phyloP scores from a whole-genome alignment of 1,140 invertebrate species.

The Scaptomyza montana region DNA sequence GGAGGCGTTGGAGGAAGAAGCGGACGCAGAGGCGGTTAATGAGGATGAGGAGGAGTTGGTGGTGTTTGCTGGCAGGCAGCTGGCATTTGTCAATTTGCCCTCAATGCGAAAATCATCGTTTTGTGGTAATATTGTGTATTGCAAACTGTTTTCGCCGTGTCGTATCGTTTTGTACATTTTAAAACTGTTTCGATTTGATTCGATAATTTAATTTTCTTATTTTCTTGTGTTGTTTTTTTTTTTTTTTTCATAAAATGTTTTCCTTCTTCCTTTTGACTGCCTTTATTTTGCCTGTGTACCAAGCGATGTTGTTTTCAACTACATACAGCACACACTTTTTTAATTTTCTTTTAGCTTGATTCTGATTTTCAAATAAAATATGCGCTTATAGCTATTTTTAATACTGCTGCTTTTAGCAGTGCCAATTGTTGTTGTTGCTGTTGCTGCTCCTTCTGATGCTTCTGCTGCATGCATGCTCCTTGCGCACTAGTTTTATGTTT shows the following conservation, averaged over 20 bases:
- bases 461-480: slow-evolving; percentile 63
- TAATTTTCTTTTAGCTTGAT: neutral
- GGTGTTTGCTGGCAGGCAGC: slow-evolving; percentile 25
- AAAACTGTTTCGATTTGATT: neutral
- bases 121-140: slow-evolving; percentile 89
- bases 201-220: too few species aligned
- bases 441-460: slow-evolving; percentile 25
- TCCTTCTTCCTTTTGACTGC: slow-evolving; percentile 6
- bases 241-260: neutral
- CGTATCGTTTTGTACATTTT: slow-evolving; percentile 90
- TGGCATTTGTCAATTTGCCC: slow-evolving; percentile 84
- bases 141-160: slow-evolving; percentile 89
- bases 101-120: slow-evolving; percentile 87
- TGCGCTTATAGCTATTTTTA: neutral
- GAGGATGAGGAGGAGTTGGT: slow-evolving; percentile 23
- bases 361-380: neutral
- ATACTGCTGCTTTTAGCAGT: neutral
- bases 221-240: neutral
- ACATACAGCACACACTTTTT: slow-evolving; percentile 14
- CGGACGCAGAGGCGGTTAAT: slow-evolving; percentile 23
- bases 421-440: slow-evolving; percentile 38
- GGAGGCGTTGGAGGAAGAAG: slow-evolving; percentile 4
- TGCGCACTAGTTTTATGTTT: slow-evolving; percentile 78
- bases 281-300: slow-evolving; percentile 9
- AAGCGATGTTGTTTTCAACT: slow-evolving; percentile 1